phyloP scores from a whole-genome alignment of 2,888 invertebrate species.

The Epiblema foenella region DNA sequence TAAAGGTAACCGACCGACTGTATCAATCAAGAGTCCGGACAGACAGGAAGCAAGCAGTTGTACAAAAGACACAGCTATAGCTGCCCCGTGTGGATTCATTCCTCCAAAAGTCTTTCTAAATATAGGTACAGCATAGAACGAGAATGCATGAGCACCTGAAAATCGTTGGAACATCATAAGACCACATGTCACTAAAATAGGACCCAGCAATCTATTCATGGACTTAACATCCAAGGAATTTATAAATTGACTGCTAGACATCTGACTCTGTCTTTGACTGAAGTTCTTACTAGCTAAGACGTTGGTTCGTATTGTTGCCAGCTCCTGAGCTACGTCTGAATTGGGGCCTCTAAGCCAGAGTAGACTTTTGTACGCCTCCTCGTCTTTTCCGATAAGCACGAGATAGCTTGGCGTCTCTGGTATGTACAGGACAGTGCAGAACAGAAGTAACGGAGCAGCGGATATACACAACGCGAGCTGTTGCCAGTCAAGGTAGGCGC shows the following conservation, averaged over 20 bases:
- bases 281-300: conserved; percentile 84
- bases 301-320: conserved; percentile 89
- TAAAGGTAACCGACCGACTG: conserved; percentile 92
- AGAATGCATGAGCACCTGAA: conserved; percentile 93
- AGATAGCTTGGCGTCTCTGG: conserved; percentile 96
- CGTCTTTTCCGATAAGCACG: conserved; percentile 90
- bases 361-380: conserved; percentile 87
- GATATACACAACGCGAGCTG: conserved; percentile 93
- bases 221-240: conserved; percentile 76
- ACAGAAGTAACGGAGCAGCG: conserved; percentile 90
- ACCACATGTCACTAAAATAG: conserved; percentile 92
- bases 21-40: conserved; percentile 93
- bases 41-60: conserved; percentile 93
- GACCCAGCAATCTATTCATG: conserved; percentile 85
- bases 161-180: conserved; percentile 96
- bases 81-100: conserved; percentile 93
- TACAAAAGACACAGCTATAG: conserved; percentile 93
- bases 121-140: conserved; percentile 94
- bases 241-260: conserved; percentile 74
- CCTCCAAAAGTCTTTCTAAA: conserved; percentile 93
- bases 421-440: conserved; percentile 90
- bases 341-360: conserved; percentile 93
- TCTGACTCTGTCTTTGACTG: conserved; percentile 77
- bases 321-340: conserved; percentile 90
- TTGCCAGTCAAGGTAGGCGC: conserved; percentile 93